Evolutionary conservation across 1,140 invertebrate species (phyloP), one percentile per base, ranked within the genome.

Genomic region (Microplitis demolitor): DNA sequence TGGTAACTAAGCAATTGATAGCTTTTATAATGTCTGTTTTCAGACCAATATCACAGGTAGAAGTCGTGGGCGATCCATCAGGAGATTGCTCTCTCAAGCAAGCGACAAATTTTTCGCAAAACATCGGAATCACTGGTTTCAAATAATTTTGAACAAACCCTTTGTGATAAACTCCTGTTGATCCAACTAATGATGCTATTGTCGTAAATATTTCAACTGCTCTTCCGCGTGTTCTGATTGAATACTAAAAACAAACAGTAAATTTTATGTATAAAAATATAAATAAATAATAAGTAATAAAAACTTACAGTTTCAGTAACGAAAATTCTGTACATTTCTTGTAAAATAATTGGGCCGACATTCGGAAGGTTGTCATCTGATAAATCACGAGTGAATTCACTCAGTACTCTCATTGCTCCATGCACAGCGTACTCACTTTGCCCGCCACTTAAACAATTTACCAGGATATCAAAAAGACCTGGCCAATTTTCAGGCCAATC

Each of bases 401-500:
- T 90, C 31, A 95, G 83, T 31, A 94, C 93, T 81, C 93, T 87
- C 92, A 95, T 94, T 6, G 93, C 91, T 54, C 93, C 93, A 85
- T 94, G 92, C 33, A 94, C 92, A 3, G 92, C 89, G 83, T 87
- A 85, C 72, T 90, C 87, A 73, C 88, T 89, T 69, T 86, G 83
- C 3, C 87, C 87, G 4, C 88, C 87, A 5, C 88, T 88, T 37
- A 91, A 82, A 78, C 89, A 92, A 66, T 88, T 88, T 66, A 94
- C 90, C 39, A 95, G 88, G 62, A 93, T 90, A 71, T 92, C 89
- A 77, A 94, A 94, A 3, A 95, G 82, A 50, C 92, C 89, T 5
- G 92, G 90, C 94, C 94, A 95, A 68, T 90, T 86, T 74, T 93
- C 92, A 0, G 94, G 94, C 92, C 93, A 95, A 84, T 95, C 94